phyloP scores from a whole-genome alignment of 1,140 invertebrate species.

The Eubasilissa regina region DNA sequence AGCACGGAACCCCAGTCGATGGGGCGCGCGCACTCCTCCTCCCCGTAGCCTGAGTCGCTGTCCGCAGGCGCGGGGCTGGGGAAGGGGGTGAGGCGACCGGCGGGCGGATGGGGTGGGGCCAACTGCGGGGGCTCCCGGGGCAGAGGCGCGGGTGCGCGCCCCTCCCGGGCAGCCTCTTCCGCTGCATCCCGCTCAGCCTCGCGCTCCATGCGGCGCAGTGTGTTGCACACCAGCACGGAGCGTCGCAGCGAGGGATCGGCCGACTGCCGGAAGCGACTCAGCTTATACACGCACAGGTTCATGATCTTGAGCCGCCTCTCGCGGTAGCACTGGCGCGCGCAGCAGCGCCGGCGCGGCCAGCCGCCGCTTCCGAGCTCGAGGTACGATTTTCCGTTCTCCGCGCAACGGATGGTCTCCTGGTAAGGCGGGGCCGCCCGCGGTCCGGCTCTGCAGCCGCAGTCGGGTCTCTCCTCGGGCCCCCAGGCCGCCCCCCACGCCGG shows the following conservation, averaged over 20 bases:
- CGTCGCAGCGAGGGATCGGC: constrained; percentile 91
- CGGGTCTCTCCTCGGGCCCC: constrained; percentile 61
- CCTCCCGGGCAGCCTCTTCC: constrained; percentile 67
- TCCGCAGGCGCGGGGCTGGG: constrained; percentile 70
- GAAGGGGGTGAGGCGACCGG: constrained; percentile 70
- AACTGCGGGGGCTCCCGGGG: constrained; percentile 67
- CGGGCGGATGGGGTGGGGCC: constrained; percentile 69
- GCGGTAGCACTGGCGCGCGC: constrained; percentile 83
- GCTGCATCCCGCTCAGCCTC: constrained; percentile 89
- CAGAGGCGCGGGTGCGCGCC: constrained; percentile 61
- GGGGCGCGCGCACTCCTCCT: constrained; percentile 82
- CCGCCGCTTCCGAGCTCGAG: constrained; percentile 87
- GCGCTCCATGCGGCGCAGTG: constrained; percentile 89
- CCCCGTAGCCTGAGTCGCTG: constrained; percentile 83
- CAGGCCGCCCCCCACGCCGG: constrained; percentile 40
- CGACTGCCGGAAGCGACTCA: constrained; percentile 89
- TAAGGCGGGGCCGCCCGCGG: constrained; percentile 72
- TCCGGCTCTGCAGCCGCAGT: constrained; percentile 67
- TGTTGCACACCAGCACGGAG: constrained; percentile 96
- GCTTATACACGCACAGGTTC: constrained; percentile 93
- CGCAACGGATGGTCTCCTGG: constrained; percentile 88
- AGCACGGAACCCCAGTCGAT: constrained; percentile 94
- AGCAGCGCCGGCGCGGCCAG: constrained; percentile 82
- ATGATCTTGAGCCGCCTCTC: constrained; percentile 90
- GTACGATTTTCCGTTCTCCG: constrained; percentile 93